Conservation (phyloP, 2,113 vertebrate genomes). For the Alouatta palliata region DNA sequence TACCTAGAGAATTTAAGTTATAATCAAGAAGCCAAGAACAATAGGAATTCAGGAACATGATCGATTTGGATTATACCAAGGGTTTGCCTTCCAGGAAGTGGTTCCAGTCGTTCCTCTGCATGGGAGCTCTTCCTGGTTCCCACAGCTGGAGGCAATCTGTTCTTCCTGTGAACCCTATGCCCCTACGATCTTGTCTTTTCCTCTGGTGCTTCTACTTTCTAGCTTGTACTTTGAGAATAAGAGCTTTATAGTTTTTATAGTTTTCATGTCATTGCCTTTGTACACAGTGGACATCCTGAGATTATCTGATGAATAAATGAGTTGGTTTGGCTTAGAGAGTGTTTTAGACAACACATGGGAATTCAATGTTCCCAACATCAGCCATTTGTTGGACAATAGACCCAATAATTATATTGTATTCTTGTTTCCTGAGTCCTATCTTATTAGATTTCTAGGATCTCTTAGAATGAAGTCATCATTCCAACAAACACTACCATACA, state of each 20-base stretch:
- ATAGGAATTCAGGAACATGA: neutral
- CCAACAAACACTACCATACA: neutral
- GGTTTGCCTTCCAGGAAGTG: neutral
- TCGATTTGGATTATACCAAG: neutral
- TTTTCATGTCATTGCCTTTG: neutral
- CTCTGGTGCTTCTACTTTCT: neutral
- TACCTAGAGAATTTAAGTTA: neutral
- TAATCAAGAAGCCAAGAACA: neutral
- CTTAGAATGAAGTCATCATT: neutral
- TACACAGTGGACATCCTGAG: neutral
- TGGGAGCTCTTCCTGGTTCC: neutral
- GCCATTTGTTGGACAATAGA: neutral
- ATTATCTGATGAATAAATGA: neutral
- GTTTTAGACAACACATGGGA: neutral
- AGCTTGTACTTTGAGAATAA: neutral
- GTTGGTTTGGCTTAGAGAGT: neutral
- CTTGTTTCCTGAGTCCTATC: neutral
- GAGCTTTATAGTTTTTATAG: neutral
- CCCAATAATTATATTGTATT: neutral
- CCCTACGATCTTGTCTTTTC: neutral
- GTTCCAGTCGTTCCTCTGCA: neutral
- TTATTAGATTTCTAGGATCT: slow-evolving; percentile 7
- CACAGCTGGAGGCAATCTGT: neutral
- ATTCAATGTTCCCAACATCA: neutral
- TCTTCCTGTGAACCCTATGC: neutral